A percentile compares a stretch with the other conserved stretches of the same genome.
Conservation (phyloP, 2,797 vertebrate species). For the Dendrocincla fuliginosa region DNA sequence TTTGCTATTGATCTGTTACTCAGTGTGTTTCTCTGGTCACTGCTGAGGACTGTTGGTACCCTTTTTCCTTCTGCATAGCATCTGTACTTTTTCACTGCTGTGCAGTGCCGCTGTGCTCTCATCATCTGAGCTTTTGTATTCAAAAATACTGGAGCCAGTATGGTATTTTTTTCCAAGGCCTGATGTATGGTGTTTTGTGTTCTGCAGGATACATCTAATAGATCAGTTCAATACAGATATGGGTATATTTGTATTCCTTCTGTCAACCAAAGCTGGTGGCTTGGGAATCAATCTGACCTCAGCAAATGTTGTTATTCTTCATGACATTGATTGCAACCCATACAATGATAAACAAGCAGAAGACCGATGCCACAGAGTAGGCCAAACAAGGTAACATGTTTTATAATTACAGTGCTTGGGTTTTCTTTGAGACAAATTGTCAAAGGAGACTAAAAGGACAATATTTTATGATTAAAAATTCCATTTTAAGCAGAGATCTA, state of each 20-base stretch:
- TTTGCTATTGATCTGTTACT: neutral
- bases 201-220: slow-evolving; percentile 90
- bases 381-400: slow-evolving; percentile 87
- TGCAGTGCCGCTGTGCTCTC: neutral
- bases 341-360: slow-evolving; percentile 99
- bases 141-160: neutral
- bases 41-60: neutral
- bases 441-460: neutral
- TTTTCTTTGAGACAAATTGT: neutral
- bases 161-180: neutral
- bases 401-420: neutral
- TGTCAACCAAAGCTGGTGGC: slow-evolving; percentile 95
- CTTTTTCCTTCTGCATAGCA: neutral
- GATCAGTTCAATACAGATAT: slow-evolving; percentile 93
- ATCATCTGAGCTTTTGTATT: neutral
- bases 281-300: slow-evolving; percentile 96
- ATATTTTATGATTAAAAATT: neutral
- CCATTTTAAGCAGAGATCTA: neutral
- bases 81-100: neutral
- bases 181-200: neutral
- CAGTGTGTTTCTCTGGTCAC: neutral
- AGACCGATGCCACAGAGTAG: slow-evolving; percentile 94
- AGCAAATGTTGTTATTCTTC: slow-evolving; percentile 94
- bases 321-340: slow-evolving; percentile 97
- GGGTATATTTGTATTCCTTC: slow-evolving; percentile 92